Evolutionary conservation across 23 tunicate genomes (phyloP), one percentile per base, ranked within the genome.

Genomic region (Corella eumyota): DNA sequence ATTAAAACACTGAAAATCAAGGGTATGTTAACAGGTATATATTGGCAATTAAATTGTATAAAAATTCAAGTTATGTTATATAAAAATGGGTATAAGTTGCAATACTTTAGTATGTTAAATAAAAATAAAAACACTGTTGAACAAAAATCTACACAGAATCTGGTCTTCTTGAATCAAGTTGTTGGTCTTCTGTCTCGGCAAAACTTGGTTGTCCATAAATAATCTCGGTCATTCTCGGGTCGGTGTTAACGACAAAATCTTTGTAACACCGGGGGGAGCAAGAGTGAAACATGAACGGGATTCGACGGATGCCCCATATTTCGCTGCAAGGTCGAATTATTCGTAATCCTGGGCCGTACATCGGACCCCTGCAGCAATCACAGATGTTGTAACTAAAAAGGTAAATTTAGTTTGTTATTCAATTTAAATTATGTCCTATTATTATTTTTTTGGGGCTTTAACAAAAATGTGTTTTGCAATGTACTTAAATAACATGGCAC

Each of bases 201-300:
- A n/a, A n/a, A n/a, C n/a, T n/a, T n/a, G n/a, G n/a, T n/a, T n/a
- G 34, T 4, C 93, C 93, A 45, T 83, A 83, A 47, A 83, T 74
- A 31, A 83, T 58, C 36, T 83, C 93, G 1, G 76, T 58, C 4
- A 83, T 45, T 49, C 69, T 83, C 1, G 93, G 93, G 34, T 75
- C 93, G 33, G 68, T 67, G 56, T 75, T 83, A 27, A 52, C 56
- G 20, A 83, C 44, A 34, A 85, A 85, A 19, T 49, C 25, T 30
- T 55, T 69, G 51, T 77, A 71, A 49, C 95, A 85, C 15, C 61
- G 6, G 24, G 85, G 79, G 6, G 95, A 85, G 27, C 95, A 85
- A 31, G 85, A 64, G 29, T 65, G 73, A 58, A 85, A 85, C 11
- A 85, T 59, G 59, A 85, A 85, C 3, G 95, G 95, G 4, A 85